phyloP scores from a whole-genome alignment of 1,140 invertebrate species.

The Adoxophyes honmai region DNA sequence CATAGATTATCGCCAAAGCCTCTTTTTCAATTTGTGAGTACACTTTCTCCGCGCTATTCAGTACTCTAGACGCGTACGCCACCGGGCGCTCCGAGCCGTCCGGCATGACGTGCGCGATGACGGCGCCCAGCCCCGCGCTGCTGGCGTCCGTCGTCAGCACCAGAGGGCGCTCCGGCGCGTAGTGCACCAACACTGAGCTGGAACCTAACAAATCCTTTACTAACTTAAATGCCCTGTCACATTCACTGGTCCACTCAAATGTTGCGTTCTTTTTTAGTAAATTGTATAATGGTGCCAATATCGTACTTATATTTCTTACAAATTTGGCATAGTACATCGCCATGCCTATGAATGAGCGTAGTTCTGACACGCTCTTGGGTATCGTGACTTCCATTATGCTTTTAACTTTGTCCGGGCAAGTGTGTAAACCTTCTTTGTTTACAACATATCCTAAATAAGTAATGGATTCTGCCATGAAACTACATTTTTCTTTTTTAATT shows the following conservation, averaged over 20 bases:
- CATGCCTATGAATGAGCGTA: background rate
- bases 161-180: conserved; percentile 9
- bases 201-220: conserved; percentile 9
- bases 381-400: background rate
- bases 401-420: background rate
- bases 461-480: background rate
- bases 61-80: conserved; percentile 60
- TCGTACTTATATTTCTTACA: conserved; percentile 6
- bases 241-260: conserved; percentile 4
- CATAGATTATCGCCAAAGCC: too few species aligned
- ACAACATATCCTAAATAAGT: background rate
- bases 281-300: too few species aligned
- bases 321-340: background rate
- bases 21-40: conserved; percentile 77
- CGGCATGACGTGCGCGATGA: background rate
- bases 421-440: background rate
- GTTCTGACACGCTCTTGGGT: too few species aligned
- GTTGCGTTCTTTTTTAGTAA: too few species aligned
- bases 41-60: conserved; percentile 64
- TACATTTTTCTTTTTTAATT: too few species aligned
- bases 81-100: conserved; percentile 51
- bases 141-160: too few species aligned
- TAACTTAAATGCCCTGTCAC: background rate
- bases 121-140: background rate
- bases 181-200: conserved; percentile 21